phyloP scores from a whole-genome alignment of 35 echinoderm and acorn worm species.

The Apostichopus californicus region DNA sequence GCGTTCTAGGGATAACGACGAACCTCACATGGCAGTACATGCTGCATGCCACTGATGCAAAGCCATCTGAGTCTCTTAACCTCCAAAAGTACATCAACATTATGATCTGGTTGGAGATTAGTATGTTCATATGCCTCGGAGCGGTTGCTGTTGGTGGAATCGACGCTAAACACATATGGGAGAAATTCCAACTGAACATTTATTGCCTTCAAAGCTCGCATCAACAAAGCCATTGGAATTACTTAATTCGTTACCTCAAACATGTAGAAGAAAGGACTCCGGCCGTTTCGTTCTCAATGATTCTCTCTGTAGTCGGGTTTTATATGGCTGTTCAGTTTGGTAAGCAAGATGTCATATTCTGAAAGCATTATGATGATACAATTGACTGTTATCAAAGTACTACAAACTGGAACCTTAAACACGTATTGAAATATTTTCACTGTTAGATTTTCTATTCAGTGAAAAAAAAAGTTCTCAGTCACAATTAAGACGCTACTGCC shows the following conservation, averaged over 20 bases:
- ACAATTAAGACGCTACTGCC: too few species aligned
- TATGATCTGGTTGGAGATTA: slow-evolving; percentile 41
- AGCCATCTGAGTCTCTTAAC: background rate
- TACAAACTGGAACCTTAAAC: too few species aligned
- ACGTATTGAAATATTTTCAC: too few species aligned
- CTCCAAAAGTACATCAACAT: background rate
- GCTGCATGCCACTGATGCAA: background rate
- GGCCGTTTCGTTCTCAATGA: slow-evolving; percentile 20
- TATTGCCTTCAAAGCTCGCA: background rate
- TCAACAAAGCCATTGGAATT: slow-evolving; percentile 7
- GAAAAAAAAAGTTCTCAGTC: too few species aligned
- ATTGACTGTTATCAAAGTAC: too few species aligned
- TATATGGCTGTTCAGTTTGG: slow-evolving; percentile 48
- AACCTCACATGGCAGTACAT: slow-evolving; percentile 44
- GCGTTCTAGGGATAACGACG: background rate
- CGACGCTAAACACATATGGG: slow-evolving; percentile 20
- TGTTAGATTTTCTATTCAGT: too few species aligned
- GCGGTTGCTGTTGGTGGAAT: slow-evolving; percentile 21
- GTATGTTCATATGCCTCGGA: background rate
- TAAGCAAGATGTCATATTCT: slow-evolving; percentile 13
- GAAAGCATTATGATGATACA: background rate
- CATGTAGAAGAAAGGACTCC: slow-evolving; percentile 10
- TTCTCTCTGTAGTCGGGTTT: slow-evolving; percentile 5
- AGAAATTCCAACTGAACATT: slow-evolving; percentile 11
- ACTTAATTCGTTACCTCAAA: slow-evolving; percentile 1